Evolutionary conservation across 2,797 vertebrate species (phyloP).

Genomic region (Eurystomus glaucurus): DNA sequence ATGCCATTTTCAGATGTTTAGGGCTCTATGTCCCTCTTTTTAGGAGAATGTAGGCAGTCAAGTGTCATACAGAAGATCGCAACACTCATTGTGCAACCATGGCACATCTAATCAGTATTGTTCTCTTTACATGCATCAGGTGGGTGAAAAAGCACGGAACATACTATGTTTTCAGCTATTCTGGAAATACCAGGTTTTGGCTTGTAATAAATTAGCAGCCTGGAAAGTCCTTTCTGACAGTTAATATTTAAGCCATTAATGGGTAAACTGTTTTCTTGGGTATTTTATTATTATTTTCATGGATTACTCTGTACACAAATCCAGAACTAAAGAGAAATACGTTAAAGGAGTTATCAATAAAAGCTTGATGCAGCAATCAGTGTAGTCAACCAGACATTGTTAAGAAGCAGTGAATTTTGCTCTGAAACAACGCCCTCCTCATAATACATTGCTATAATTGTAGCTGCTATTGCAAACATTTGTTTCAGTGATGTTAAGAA

Average conservation of each 20-base stretch:
- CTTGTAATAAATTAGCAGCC: background rate
- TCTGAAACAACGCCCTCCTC: background rate
- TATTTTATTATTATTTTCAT: background rate
- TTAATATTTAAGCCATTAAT: background rate
- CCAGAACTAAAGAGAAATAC: background rate
- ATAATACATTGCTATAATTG: background rate
- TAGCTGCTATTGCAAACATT: background rate
- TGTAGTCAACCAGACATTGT: background rate
- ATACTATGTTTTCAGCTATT: background rate
- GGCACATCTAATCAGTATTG: fast-evolving
- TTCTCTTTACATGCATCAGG: fast-evolving
- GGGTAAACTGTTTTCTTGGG: background rate
- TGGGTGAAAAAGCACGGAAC: background rate
- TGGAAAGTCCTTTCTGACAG: background rate
- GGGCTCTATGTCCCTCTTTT: background rate
- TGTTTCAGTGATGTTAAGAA: background rate
- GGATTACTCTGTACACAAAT: background rate
- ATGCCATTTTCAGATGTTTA: background rate
- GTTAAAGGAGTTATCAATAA: background rate
- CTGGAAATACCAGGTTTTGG: background rate
- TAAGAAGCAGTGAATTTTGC: background rate
- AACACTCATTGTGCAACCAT: fast-evolving
- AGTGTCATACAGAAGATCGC: background rate
- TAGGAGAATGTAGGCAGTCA: background rate
- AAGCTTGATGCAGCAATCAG: background rate